Conservation (phyloP, 2,888 invertebrate genomes). For the Amphimallon solstitiale region DNA sequence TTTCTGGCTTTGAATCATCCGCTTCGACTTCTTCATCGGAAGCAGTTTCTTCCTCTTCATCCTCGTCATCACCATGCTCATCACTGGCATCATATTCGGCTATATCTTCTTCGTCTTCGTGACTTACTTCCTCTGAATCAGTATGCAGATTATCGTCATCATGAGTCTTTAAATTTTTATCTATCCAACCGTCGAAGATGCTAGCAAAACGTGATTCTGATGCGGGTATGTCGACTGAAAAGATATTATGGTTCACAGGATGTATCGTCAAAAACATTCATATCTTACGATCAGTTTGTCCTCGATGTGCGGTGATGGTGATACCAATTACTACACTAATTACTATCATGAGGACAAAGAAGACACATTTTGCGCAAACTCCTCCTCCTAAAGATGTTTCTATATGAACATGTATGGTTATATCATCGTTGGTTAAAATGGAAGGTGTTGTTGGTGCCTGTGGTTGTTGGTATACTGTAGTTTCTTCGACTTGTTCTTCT, state of each 20-base stretch:
- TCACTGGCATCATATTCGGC: slow-evolving; percentile 56
- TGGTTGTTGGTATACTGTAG: slow-evolving; percentile 50
- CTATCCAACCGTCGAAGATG: slow-evolving; percentile 83
- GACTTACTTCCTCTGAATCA: slow-evolving; percentile 50
- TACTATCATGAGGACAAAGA: slow-evolving; percentile 78
- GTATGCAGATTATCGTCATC: slow-evolving; percentile 55
- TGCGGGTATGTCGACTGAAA: slow-evolving; percentile 69
- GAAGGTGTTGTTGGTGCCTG: slow-evolving; percentile 53
- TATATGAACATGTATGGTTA: slow-evolving; percentile 80
- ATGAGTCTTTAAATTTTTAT: slow-evolving; percentile 65
- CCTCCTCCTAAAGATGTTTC: slow-evolving; percentile 84
- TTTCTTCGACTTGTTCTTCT: slow-evolving; percentile 47
- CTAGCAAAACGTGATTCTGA: slow-evolving; percentile 78
- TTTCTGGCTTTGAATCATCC: slow-evolving; percentile 42
- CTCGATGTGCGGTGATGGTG: slow-evolving; percentile 83
- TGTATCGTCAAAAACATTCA: not conserved
- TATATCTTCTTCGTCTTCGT: slow-evolving; percentile 59
- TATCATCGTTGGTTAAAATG: slow-evolving; percentile 67
- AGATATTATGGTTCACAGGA: not conserved
- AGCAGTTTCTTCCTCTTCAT: slow-evolving; percentile 49
- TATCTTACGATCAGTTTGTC: slow-evolving; percentile 78
- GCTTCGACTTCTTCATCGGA: slow-evolving; percentile 40
- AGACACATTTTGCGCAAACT: slow-evolving; percentile 85
- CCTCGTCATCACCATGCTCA: slow-evolving; percentile 46
- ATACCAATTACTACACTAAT: slow-evolving; percentile 79